phyloP scores from a whole-genome alignment of 2,113 vertebrate genomes.

The Dissostichus mawsoni region DNA sequence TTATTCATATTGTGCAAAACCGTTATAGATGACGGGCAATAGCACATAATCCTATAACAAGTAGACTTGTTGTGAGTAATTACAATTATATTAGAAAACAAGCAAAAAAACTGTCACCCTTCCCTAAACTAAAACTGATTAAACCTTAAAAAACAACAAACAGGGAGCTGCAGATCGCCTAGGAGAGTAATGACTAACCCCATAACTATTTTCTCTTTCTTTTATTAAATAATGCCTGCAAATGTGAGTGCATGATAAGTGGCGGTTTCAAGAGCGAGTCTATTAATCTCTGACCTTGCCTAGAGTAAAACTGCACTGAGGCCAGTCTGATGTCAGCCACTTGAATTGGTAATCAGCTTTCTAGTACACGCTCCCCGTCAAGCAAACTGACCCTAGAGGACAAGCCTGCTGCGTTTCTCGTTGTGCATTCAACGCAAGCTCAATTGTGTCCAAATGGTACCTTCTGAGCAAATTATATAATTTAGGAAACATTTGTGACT shows the following conservation, averaged over 20 bases:
- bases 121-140: neutral
- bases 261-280: neutral
- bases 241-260: too few relatives aligned
- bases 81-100: neutral
- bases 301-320: neutral
- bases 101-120: neutral
- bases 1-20: neutral
- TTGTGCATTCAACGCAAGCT: neutral
- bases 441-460: neutral
- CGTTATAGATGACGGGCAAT: neutral
- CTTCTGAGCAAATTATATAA: neutral
- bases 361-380: neutral
- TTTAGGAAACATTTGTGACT: neutral
- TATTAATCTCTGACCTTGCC: neutral
- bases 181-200: neutral
- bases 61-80: neutral
- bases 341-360: slow-evolving; percentile 1
- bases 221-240: neutral
- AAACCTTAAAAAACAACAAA: neutral
- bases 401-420: neutral
- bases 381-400: neutral
- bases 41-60: neutral
- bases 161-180: neutral
- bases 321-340: neutral
- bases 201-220: neutral